phyloP scores from a whole-genome alignment of 1,140 invertebrate species.

The Lepidurus apus region DNA sequence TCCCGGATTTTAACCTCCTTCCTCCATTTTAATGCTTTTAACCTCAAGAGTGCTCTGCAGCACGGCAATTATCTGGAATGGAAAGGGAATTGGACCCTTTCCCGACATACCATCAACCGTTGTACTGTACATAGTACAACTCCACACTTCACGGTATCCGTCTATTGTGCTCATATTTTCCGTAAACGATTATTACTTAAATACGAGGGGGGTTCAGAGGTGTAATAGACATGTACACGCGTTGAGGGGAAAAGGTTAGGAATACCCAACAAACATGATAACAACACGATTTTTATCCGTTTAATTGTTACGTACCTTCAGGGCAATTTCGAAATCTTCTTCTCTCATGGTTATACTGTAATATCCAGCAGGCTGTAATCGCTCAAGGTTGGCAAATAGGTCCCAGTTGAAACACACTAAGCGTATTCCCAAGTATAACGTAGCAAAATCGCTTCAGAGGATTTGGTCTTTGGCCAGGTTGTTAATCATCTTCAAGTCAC shows the following conservation, averaged over 20 bases:
- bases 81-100: neutral
- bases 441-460: neutral
- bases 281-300: too few relatives aligned
- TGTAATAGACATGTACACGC: neutral
- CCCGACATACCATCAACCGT: too few relatives aligned
- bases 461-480: neutral
- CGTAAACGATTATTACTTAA: neutral
- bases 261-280: neutral
- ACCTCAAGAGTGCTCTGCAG: neutral
- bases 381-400: conserved; percentile 6
- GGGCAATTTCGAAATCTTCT: conserved; percentile 86
- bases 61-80: neutral
- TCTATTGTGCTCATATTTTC: too few relatives aligned
- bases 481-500: neutral
- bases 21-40: neutral
- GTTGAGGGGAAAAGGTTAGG: neutral
- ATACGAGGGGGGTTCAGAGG: neutral
- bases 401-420: neutral
- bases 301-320: conserved; percentile 58
- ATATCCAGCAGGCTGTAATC: neutral
- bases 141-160: too few relatives aligned
- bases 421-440: neutral
- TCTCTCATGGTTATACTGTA: conserved; percentile 60
- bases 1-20: neutral
- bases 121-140: too few relatives aligned